These are phyloP conservation scores for Tanypteryx hageni DNA, from an alignment of 2,888 invertebrate genomes.

Conservation along the genomic window DNA sequence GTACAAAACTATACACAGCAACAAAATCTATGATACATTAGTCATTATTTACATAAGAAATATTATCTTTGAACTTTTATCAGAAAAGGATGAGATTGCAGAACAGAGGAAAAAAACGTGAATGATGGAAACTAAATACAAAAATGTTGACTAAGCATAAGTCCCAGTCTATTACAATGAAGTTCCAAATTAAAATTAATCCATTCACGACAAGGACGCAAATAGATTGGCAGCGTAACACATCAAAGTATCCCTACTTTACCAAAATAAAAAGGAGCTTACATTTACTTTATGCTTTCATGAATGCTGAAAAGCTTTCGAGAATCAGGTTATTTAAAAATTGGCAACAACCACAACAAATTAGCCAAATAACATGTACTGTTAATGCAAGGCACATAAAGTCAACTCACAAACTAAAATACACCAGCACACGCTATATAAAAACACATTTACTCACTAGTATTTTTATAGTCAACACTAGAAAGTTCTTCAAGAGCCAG, in stretches of 20 bases:
- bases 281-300: background rate
- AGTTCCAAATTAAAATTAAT: background rate
- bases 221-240: slow-evolving; percentile 21
- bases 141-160: slow-evolving; percentile 20
- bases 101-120: background rate
- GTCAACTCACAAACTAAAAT: slow-evolving; percentile 48
- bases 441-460: slow-evolving; percentile 10
- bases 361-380: slow-evolving; percentile 39
- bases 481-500: slow-evolving; percentile 36
- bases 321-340: background rate
- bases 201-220: background rate
- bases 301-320: background rate
- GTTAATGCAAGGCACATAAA: slow-evolving; percentile 58
- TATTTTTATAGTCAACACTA: slow-evolving; percentile 20
- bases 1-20: slow-evolving; percentile 46
- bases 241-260: slow-evolving; percentile 24
- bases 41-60: slow-evolving; percentile 41
- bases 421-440: slow-evolving; percentile 13
- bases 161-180: slow-evolving; percentile 2
- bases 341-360: slow-evolving; percentile 26
- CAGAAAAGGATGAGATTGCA: slow-evolving; percentile 37
- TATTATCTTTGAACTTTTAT: slow-evolving; percentile 27
- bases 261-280: background rate
- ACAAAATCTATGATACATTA: slow-evolving; percentile 51
- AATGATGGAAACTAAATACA: slow-evolving; percentile 26